Conservation (phyloP, 2,888 invertebrate species). For the Acanthosoma haemorrhoidale region DNA sequence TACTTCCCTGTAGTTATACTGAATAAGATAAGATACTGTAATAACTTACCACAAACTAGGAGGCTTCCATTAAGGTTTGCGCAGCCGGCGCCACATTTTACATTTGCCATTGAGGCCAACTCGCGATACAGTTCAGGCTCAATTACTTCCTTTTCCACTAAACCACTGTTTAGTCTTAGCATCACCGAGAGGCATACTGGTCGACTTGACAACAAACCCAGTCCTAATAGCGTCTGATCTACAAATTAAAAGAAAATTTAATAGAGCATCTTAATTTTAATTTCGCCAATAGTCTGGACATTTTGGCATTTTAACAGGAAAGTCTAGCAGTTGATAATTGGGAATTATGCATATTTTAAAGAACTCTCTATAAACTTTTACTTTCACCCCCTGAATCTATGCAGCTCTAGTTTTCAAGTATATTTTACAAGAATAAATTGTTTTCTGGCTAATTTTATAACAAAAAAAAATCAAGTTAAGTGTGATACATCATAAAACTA, state of each 20-base stretch:
- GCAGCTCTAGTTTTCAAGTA: no score
- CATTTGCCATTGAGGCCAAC: constrained; percentile 31
- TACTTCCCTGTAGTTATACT: neutral
- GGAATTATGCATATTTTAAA: no score
- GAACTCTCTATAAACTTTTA: no score
- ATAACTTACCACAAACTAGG: constrained; percentile 65
- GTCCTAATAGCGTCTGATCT: constrained; percentile 58
- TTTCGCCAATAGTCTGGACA: no score
- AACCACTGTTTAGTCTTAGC: constrained; percentile 51
- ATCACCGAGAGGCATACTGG: constrained; percentile 59
- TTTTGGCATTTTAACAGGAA: no score
- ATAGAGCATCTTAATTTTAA: no score
- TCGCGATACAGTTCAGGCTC: constrained; percentile 43
- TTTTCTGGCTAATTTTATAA: no score
- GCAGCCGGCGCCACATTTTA: constrained; percentile 62
- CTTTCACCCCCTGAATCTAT: no score
- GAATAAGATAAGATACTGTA: constrained; percentile 36
- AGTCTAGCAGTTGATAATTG: no score
- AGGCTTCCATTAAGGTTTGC: constrained; percentile 64
- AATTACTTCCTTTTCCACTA: constrained; percentile 40
- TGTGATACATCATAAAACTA: no score
- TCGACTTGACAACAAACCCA: constrained; percentile 59
- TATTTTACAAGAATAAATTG: no score
- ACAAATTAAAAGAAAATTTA: constrained; percentile 31
- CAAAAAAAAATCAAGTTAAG: no score